Base-by-base conservation (phyloP, 2,797 vertebrate genomes). In the Lepidocolaptes lacrymiger region DNA sequence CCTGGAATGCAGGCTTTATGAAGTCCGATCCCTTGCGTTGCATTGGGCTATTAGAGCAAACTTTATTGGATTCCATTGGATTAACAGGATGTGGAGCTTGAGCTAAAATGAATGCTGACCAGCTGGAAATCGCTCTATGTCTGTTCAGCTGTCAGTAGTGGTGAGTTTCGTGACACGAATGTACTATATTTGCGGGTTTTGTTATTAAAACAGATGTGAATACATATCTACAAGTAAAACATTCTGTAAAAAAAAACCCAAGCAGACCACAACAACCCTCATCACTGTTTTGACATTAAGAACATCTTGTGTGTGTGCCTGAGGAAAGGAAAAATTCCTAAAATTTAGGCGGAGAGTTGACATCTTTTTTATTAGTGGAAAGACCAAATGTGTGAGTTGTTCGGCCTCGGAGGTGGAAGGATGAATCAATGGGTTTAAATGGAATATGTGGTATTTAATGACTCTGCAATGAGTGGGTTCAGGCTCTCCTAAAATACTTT, bases 351-450 rank as follows among this genome's bases (percentile, higher is more conserved):
- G 2, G 63, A 88, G 62, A 26, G 68, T 88, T 93, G 89, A 58
- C 67, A 68, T 68, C 48, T 67, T 48, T 30, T 84, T 95, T 81
- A 62, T 93, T 83, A 88, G 67, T 91, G 71, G 73, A 93, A 93
- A 85, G 76, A 88, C 91, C 87, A 71, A 74, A 85, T 90, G 72
- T 75, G 5, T 92, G 87, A 92, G 91, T 54, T 64, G 82, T 84
- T 89, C 76, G 6, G 91, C 72, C 74, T 89, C 0, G 85, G 91
- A 96, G 94, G 88, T 96, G 95, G 95, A 84, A 84, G 59, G 73
- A 94, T 95, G 95, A 96, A 95, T 96, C 93, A 89, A 81, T 88
- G 83, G 39, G 59, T 93, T 97, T 88, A 73, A 94, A 79, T 79
- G 79, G 73, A 66, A 82, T 61, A 82, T 46, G 27, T 93, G 89